phyloP scores from a whole-genome alignment of 2,888 invertebrate species.

The Congeria kusceri region DNA sequence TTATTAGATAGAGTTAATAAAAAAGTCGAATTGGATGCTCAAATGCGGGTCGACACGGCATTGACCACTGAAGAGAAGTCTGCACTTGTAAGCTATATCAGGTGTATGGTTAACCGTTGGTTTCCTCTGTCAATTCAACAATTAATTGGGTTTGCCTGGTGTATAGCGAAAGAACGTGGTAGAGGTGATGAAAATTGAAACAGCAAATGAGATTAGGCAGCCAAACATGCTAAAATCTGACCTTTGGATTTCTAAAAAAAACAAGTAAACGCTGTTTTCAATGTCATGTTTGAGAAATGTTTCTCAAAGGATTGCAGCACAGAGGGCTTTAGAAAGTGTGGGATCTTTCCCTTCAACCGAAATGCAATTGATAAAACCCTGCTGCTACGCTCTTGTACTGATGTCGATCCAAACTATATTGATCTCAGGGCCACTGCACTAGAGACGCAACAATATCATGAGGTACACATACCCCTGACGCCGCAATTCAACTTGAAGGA shows the following conservation, averaged over 20 bases:
- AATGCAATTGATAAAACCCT: not conserved
- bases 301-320: slow-evolving; percentile 24
- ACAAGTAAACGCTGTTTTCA: slow-evolving; percentile 24
- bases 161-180: slow-evolving; percentile 34
- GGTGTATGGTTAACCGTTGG: slow-evolving; percentile 31
- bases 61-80: not conserved
- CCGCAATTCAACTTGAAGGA: no score
- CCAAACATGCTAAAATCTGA: slow-evolving; percentile 22
- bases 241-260: slow-evolving; percentile 31
- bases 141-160: slow-evolving; percentile 41
- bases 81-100: not conserved
- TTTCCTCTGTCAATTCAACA: slow-evolving; percentile 29
- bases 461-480: no score
- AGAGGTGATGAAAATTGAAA: slow-evolving; percentile 41
- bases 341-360: slow-evolving; percentile 22
- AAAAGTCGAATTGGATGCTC: not conserved
- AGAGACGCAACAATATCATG: no score
- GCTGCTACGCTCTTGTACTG: not conserved
- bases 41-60: not conserved
- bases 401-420: not conserved
- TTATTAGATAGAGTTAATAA: slow-evolving; percentile 5
- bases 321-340: slow-evolving; percentile 32
- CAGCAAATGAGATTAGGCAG: slow-evolving; percentile 22
- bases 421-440: no score
- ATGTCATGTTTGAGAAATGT: slow-evolving; percentile 16